Evolutionary conservation across 2,113 vertebrate species (phyloP).

Genomic region (Gopherus flavomarginatus): DNA sequence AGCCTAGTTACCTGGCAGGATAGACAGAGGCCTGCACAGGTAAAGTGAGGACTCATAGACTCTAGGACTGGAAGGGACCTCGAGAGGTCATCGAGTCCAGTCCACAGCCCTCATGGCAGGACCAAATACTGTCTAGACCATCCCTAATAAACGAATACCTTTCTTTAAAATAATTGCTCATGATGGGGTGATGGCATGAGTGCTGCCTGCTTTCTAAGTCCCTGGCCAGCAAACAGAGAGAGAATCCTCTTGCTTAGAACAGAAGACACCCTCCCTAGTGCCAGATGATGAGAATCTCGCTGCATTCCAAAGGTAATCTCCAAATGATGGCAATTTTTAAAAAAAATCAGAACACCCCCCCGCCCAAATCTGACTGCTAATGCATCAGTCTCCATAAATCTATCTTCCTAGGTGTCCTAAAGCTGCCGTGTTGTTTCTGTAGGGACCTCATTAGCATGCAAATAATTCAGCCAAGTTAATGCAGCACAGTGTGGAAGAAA

Average conservation of each 20-base stretch:
- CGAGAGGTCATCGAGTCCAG: no score
- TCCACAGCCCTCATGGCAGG: no score
- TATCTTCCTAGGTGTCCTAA: neutral
- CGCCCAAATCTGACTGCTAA: neutral
- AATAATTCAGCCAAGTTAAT: accelerated
- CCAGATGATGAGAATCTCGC: neutral
- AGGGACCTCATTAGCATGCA: neutral
- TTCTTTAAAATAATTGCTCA: neutral
- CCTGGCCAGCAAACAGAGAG: neutral
- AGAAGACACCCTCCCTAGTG: neutral
- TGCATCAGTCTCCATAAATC: neutral
- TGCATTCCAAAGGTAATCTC: neutral
- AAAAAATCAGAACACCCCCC: neutral
- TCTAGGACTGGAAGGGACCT: no score
- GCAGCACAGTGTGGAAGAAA: neutral
- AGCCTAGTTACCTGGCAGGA: neutral
- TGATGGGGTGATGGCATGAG: neutral
- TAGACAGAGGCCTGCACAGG: neutral
- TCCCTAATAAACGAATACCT: no score
- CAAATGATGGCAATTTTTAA: neutral
- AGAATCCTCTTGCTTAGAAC: neutral
- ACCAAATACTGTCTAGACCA: no score
- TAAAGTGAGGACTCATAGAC: neutral
- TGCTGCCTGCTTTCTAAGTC: neutral
- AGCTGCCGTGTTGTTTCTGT: neutral